Percentiles rank a stretch among this genome's conserved stretches.
These are phyloP conservation scores for Crocidura indochinensis DNA, from an alignment of 2,797 vertebrate species.

Conservation along the genomic window DNA sequence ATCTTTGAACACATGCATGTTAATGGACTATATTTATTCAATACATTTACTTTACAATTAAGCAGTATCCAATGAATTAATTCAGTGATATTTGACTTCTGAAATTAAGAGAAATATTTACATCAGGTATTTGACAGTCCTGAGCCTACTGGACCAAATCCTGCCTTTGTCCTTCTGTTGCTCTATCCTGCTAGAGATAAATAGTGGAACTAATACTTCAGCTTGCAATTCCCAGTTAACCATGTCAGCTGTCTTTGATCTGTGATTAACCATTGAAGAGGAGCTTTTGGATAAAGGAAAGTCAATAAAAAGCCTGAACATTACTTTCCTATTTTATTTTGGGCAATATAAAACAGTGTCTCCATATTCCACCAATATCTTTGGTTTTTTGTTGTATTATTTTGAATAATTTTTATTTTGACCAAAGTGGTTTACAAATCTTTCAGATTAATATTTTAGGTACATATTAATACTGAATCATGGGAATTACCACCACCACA, in stretches of 20 bases:
- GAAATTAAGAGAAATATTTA: not conserved
- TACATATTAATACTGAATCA: no score
- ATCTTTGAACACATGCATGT: not conserved
- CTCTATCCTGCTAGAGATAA: not conserved
- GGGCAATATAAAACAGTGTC: not conserved
- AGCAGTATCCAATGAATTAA: not conserved
- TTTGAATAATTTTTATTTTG: no score
- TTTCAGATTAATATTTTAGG: no score
- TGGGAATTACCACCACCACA: no score
- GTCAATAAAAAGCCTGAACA: not conserved
- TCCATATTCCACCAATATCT: not conserved
- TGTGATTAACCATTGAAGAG: not conserved
- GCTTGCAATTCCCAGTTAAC: not conserved
- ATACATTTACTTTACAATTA: not conserved
- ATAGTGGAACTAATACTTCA: not conserved
- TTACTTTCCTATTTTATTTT: not conserved
- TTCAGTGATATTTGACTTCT: slow-evolving; percentile 20
- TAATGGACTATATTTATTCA: slow-evolving; percentile 26
- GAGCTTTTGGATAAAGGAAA: not conserved
- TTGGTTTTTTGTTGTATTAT: no score
- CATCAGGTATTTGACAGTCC: not conserved
- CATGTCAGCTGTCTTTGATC: not conserved
- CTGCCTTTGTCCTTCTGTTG: not conserved
- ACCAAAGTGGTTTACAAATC: no score
- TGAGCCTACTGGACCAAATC: not conserved